Percentiles rank a stretch among this genome's conserved stretches.
Conservation (phyloP, 1,140 invertebrate genomes). For the Stegodyphus mimosarum region DNA sequence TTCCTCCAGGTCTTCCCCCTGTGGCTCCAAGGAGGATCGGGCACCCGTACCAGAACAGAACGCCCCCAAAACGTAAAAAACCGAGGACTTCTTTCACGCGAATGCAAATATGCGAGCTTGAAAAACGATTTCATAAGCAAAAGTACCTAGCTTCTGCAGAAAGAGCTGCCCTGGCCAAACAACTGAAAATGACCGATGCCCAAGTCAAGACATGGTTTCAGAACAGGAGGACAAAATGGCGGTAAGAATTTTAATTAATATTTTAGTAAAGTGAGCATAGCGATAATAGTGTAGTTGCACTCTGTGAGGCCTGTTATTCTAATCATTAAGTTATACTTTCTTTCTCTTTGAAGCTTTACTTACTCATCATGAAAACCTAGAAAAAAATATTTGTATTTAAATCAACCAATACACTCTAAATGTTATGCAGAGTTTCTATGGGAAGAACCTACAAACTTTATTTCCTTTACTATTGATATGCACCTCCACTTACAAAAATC, state of each 20-base stretch:
- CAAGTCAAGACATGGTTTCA: slow-evolving; percentile 99
- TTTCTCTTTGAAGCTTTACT: too few species aligned
- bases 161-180: slow-evolving; percentile 90
- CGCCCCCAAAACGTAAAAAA: slow-evolving; percentile 97
- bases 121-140: slow-evolving; percentile 98
- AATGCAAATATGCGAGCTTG: slow-evolving; percentile 81
- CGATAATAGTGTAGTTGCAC: too few species aligned
- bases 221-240: slow-evolving; percentile 97
- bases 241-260: slow-evolving; percentile 74
- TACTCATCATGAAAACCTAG: too few species aligned
- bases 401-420: too few species aligned
- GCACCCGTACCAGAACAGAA: slow-evolving; percentile 98
- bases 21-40: slow-evolving; percentile 84
- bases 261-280: too few species aligned
- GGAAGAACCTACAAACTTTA: too few species aligned
- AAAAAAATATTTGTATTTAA: too few species aligned
- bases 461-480: too few species aligned
- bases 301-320: too few species aligned
- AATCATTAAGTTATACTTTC: too few species aligned
- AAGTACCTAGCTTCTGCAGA: slow-evolving; percentile 98
- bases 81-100: slow-evolving; percentile 96
- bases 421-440: too few species aligned
- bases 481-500: too few species aligned
- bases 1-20: slow-evolving; percentile 66
- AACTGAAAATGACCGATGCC: slow-evolving; percentile 98